Conservation (phyloP, 2,797 vertebrate species). For the Tokudaia muenninki region DNA sequence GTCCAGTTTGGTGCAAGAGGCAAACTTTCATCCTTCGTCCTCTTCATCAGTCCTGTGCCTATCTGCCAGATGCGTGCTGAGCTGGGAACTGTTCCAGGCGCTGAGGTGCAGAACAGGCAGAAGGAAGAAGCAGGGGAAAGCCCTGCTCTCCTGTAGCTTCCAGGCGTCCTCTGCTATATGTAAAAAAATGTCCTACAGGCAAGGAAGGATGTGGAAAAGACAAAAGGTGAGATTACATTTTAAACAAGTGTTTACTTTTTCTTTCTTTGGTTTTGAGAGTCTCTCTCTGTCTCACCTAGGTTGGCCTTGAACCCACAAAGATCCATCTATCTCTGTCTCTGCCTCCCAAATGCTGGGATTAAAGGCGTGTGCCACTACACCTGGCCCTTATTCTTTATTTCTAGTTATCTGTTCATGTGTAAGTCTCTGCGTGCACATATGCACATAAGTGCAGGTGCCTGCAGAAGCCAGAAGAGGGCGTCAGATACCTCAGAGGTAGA, state of each 20-base stretch:
- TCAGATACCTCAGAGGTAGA: neutral
- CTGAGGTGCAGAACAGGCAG: neutral
- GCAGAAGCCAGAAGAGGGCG: neutral
- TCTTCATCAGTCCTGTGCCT: neutral
- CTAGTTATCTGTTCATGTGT: neutral
- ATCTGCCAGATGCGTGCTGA: neutral
- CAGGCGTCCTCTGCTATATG: neutral
- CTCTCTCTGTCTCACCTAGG: neutral
- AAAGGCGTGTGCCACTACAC: neutral
- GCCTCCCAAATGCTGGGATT: neutral
- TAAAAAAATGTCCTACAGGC: neutral
- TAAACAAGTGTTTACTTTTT: neutral
- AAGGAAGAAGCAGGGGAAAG: constrained; percentile 12
- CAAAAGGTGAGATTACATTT: neutral
- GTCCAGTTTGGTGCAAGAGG: neutral
- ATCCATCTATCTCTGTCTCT: neutral
- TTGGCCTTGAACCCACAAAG: neutral
- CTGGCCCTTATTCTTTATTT: neutral
- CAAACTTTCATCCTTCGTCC: neutral
- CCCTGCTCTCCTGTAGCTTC: neutral
- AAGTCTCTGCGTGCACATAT: neutral
- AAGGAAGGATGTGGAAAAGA: neutral
- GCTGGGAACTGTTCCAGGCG: neutral
- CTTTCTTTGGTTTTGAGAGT: neutral
- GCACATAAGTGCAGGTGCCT: neutral